Base-by-base conservation (phyloP, 2,888 invertebrate species). In the Plemyria rubiginata region DNA sequence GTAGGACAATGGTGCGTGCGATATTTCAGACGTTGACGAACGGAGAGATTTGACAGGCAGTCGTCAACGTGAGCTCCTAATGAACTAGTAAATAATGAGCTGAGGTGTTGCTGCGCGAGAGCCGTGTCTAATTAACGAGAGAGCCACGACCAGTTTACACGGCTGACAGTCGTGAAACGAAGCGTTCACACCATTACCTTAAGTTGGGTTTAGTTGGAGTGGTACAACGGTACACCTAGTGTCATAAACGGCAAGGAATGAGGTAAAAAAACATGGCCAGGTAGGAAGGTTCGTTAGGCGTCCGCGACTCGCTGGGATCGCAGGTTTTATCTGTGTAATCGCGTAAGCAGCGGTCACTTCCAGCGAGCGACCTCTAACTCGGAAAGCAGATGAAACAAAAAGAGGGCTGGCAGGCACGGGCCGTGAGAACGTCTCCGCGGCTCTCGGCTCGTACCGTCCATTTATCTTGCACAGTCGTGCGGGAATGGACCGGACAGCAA, bases 391-490 rank as follows among this genome's bases (percentile, higher is more conserved):
- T 82, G 84, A 86, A 88, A 89, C 81, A 91, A 91, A 92, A 90
- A 90, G 82, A 88, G 85, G 79, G 81, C 83, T 82, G 81, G 80
- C 84, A 82, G 84, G 88, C 88, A 87, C 90, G 90, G 91, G 90
- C 91, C 92, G 92, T 92, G 92, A 92, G 92, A 92, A 91, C 89
- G 87, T 86, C 89, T 88, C 86, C 85, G 84, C 79, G 78, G 80
- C 63, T 40, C 53, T 78, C 75, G 78, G 80, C 78, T 76, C 77
- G 80, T 77, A 78, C 84, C 86, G 81, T 84, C 87, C 91, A 91
- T 92, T 92, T 92, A 92, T 92, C 91, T 90, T 87, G 85, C 84
- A 90, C 86, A 84, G 90, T 92, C 92, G 92, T 92, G 92, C 87
- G 87, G 87, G 90, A 88, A 88, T 88, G 89, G 86, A 83, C 82